phyloP scores from a whole-genome alignment of 2,113 vertebrate species.

The Anthoscopus minutus region DNA sequence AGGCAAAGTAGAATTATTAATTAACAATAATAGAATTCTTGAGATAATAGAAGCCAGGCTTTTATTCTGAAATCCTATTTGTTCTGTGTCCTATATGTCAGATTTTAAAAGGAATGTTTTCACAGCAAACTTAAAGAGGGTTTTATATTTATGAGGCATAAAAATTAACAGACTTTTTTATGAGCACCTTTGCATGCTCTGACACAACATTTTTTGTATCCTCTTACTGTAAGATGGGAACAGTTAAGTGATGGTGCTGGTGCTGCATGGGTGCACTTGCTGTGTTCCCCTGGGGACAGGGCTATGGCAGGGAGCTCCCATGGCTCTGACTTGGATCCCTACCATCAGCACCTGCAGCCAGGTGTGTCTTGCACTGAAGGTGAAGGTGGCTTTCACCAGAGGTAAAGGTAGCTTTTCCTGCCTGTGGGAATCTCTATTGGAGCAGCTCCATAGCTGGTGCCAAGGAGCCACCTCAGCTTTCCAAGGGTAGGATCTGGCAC shows the following conservation, averaged over 20 bases:
- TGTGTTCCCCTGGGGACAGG: background rate
- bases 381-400: background rate
- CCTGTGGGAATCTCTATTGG: accelerated
- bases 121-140: background rate
- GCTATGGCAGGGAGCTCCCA: background rate
- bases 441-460: background rate
- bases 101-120: conserved; percentile 29
- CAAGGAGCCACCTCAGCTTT: background rate
- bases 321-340: background rate
- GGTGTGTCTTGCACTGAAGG: background rate
- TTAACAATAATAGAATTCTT: conserved; percentile 7
- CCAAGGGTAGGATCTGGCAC: background rate
- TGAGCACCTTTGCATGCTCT: background rate
- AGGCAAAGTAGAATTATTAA: conserved; percentile 46
- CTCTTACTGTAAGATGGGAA: background rate
- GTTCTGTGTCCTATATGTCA: background rate
- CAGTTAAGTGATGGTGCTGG: background rate
- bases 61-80: conserved; percentile 21
- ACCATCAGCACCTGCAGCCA: background rate
- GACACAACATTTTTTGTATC: background rate
- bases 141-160: conserved; percentile 30
- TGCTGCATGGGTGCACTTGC: background rate
- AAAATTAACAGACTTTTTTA: conserved; percentile 28
- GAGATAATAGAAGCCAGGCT: background rate
- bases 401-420: background rate